Evolutionary conservation across 1,140 invertebrate species (phyloP).

Genomic region (Cyclargus thomasi): DNA sequence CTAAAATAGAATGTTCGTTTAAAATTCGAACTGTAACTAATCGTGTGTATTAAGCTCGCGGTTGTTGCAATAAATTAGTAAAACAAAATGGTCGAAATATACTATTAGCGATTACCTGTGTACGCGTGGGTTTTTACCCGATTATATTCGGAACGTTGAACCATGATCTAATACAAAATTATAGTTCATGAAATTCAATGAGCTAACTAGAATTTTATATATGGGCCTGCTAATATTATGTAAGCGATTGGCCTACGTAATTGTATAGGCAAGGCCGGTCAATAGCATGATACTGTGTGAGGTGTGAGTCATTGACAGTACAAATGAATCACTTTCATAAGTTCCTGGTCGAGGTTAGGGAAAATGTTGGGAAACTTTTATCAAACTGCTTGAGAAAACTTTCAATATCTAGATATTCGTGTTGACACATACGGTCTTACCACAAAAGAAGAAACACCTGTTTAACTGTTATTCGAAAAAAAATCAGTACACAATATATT

Average conservation of each 20-base stretch:
- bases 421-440: too few relatives aligned
- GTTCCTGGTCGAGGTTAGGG: neutral
- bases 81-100: neutral
- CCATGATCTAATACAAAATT: neutral
- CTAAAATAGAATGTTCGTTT: neutral
- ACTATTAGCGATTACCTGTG: neutral
- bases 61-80: neutral
- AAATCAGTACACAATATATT: too few relatives aligned
- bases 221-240: neutral
- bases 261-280: conserved; percentile 42
- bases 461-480: too few relatives aligned
- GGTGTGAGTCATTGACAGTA: conserved; percentile 26
- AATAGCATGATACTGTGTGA: conserved; percentile 46
- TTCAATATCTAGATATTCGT: too few relatives aligned
- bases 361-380: too few relatives aligned
- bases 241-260: conserved; percentile 6
- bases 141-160: neutral
- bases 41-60: neutral
- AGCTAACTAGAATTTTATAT: neutral
- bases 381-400: too few relatives aligned
- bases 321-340: conserved; percentile 39
- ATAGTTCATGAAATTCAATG: conserved; percentile 1
- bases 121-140: neutral
- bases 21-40: neutral
- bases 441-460: too few relatives aligned